Evolutionary conservation across 2,888 invertebrate species (phyloP).

Genomic region (Melinaea menophilus): DNA sequence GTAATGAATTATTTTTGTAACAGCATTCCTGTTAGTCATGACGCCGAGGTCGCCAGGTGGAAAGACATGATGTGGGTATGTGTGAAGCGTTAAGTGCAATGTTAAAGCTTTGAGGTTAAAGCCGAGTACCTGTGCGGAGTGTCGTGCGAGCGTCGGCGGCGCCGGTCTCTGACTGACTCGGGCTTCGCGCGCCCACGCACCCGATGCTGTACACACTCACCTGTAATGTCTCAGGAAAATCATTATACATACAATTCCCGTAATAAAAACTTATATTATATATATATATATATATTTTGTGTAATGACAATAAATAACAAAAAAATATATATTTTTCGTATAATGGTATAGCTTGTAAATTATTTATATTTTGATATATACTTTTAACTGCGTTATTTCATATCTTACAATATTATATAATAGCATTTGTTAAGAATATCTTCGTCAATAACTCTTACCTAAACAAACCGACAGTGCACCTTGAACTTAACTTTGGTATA

Average conservation of each 20-base stretch:
- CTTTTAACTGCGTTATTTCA: too few species aligned
- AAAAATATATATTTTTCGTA: too few species aligned
- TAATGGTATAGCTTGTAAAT: too few species aligned
- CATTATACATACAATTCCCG: constrained; percentile 10
- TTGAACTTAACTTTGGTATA: constrained; percentile 60
- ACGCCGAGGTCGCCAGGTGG: constrained; percentile 58
- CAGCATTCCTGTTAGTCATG: constrained; percentile 64
- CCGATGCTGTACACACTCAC: constrained; percentile 49
- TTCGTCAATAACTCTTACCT: constrained; percentile 39
- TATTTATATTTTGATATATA: too few species aligned
- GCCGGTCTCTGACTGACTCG: constrained; percentile 71
- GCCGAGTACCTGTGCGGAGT: constrained; percentile 65
- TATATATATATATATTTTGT: too few species aligned
- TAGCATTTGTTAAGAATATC: too few species aligned
- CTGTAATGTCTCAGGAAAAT: constrained; percentile 59
- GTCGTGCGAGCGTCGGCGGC: constrained; percentile 74
- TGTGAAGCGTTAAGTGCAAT: constrained; percentile 67
- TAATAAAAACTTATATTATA: background rate
- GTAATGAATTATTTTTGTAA: constrained; percentile 72
- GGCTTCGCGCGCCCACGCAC: constrained; percentile 55
- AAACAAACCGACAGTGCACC: constrained; percentile 47
- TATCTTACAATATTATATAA: too few species aligned
- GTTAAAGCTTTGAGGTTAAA: constrained; percentile 58
- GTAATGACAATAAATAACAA: too few species aligned
- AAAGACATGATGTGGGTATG: constrained; percentile 50